Conservation (phyloP, 2,113 vertebrate species). For the Cyphomyrus discorhynchus region DNA sequence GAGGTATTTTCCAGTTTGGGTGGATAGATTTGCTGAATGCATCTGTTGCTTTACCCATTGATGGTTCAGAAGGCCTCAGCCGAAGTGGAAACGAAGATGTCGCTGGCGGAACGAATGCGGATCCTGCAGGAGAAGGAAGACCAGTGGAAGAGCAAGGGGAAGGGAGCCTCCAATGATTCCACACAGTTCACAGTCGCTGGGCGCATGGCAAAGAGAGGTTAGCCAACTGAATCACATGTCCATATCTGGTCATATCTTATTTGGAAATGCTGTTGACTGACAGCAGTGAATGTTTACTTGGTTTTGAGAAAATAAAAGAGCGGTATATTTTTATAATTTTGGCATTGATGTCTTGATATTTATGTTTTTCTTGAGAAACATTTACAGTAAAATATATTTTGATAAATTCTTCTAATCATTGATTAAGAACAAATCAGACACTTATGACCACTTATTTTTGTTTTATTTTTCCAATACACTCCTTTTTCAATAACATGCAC, state of each 20-base stretch:
- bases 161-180: conserved; percentile 67
- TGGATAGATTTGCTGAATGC: background rate
- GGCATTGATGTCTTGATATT: background rate
- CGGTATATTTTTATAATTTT: background rate
- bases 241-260: background rate
- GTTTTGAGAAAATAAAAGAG: background rate
- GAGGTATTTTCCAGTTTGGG: background rate
- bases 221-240: background rate
- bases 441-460: background rate
- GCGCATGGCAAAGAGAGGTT: conserved; percentile 67
- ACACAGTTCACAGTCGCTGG: conserved; percentile 68
- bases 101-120: conserved; percentile 60
- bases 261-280: background rate
- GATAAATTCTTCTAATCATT: background rate
- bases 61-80: conserved; percentile 48
- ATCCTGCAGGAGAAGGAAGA: conserved; percentile 64
- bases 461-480: background rate
- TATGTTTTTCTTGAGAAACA: background rate
- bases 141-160: conserved; percentile 62
- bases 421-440: background rate
- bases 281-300: background rate
- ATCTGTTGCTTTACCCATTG: background rate
- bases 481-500: background rate
- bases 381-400: background rate
- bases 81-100: conserved; percentile 52